Base-by-base conservation (phyloP, 2,888 invertebrate genomes). In the Rugalucina vietnamica region DNA sequence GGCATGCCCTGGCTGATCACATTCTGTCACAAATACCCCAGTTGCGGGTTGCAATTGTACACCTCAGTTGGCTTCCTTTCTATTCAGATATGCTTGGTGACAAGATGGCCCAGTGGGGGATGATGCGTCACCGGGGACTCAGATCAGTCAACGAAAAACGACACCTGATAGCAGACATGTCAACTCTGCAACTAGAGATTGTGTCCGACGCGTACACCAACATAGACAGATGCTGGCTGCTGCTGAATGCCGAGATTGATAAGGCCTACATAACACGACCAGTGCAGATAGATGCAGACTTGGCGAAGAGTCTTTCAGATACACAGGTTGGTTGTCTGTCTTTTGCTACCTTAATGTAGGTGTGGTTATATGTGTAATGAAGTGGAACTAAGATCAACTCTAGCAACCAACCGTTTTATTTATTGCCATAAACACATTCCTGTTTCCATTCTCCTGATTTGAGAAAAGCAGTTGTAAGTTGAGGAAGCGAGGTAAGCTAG, bases 201-300 rank as follows among this genome's bases (percentile, higher is more conserved):
- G 74, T 83, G 71, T 87, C 87, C 18, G 87, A 87, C 50, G 76
- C 85, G 10, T 82, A 81, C 36, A 76, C 81, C 65, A 87, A 87
- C 80, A 85, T 87, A 34, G 85, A 87, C 36, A 70, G 79, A 24
- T 86, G 86, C 74, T 81, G 80, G 36, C 80, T 78, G 57, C 37
- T 80, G 5, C 65, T 88, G 3, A 86, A 84, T 49, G 83, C 84
- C 70, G 81, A 69, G 36, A 75, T 86, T 34, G 85, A 80, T 8
- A 76, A 82, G 54, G 85, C 81, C 34, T 86, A 85, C 65, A 79
- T 76, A 14, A 86, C 72, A 65, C 81, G 81, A 54, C 36, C 60
- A 10, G 57, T 83, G 12, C 78, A 77, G n/a, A 54, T 78, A 14
- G 83, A 76, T 34, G 76, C 29, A n/a, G 82, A 81, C 12, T 57